Base-by-base conservation (phyloP, 2,113 vertebrate genomes). In the Gobiocypris rarus region DNA sequence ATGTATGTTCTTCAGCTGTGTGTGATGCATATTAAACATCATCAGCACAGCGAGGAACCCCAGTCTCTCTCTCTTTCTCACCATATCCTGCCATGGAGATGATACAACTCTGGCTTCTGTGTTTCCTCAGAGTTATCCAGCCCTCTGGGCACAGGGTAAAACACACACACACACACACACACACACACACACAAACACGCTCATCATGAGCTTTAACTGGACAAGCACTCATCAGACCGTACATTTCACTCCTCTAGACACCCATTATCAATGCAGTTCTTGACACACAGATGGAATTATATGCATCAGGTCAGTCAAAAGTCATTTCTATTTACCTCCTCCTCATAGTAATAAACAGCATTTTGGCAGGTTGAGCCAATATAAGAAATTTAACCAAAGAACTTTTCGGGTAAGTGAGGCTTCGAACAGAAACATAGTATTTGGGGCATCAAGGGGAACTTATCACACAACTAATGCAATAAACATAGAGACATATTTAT, bases 1-100 rank as follows among this genome's bases (percentile, higher is more conserved):
- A 38, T 82, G 63, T 10, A 3, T 69, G 63, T 77, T 77, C 74
- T 77, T 69, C 73, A 76, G 63, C 41, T 31, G 15, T 50, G 41
- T 70, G 34, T 69, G 31, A 86, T 45, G 84, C 41, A 28, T 73
- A 48, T 45, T 75, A 24, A 59, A 73, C 41, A 73, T 28, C 59
- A 52, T 75, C 61, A 45, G 24, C 70, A 83, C 38, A 83, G 31
- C 38, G 50, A 26, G 45, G 71, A 84, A 74, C 78, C 75, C 85
- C 54, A 34, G 22, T 87, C 38, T 75, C 67, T 19, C 38, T 43
- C 52, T n/a, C n/a, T n/a, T n/a, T 79, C 89, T 88, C 87, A 89
- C 89, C 87, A 88, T 26, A 89, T 89, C 26, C 83, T 85, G 86
- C 83, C 86, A 43, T 87, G 83, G 69, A 87, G 86, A 78, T 87